Base-by-base conservation (phyloP, 2,113 vertebrate species). In the Peromyscus maniculatus region DNA sequence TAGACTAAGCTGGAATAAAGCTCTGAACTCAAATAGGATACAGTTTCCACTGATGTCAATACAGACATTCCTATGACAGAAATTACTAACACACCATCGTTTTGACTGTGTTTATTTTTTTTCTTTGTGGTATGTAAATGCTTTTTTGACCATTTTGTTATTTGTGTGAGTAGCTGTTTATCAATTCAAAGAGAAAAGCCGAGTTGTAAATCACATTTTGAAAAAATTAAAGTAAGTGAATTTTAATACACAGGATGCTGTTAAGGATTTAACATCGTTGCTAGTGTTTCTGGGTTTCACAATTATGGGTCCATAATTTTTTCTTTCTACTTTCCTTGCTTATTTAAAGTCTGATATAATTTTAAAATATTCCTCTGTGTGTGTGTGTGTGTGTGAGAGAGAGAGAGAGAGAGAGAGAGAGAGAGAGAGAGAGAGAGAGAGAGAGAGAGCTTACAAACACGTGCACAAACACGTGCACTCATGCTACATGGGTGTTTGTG, bases 161-260 rank as follows among this genome's bases (percentile, higher is more conserved):
- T 94, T 87, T 95, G 52, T 64, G 75, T 8, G 3, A 59, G 91
- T 15, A 82, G 15, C 52, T 95, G 9, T 94, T 97, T 95, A 74
- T 89, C 95, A 96, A 96, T 87, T 96, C 90, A 95, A 94, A 96
- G 55, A 94, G 82, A 95, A 95, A 96, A 84, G 5, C 5, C 28
- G 46, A 72, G 11, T 93, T 96, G 95, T 96, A 97, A 97, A 96
- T 36, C 80, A 75, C 33, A 80, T 91, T 55, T 94, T 95, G 69
- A 49, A 87, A 95, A 96, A 24, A 96, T 80, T 97, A 91, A 87
- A 97, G 96, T 91, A 96, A 59, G 49, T 94, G n/a, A 86, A 93
- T 92, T 91, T 91, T 78, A 97, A 91, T 64, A 84, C 26, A 49
- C 28, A 77, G 28, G 17, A 88, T 90, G 52, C 82, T 84, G 9